phyloP scores from a whole-genome alignment of 2,797 vertebrate genomes.

The Zenarchopterus dispar region DNA sequence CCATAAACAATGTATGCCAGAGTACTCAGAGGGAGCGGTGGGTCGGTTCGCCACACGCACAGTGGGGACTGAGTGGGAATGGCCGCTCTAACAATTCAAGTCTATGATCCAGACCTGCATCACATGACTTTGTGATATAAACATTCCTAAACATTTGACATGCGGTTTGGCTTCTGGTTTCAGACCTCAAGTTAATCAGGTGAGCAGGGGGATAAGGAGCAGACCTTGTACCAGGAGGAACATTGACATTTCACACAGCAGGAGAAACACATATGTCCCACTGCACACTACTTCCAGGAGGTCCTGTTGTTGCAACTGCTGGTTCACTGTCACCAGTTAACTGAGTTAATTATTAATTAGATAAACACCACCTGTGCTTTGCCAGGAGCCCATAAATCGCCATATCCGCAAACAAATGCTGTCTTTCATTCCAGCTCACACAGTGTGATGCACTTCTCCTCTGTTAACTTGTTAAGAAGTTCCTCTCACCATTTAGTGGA shows the following conservation, averaged over 20 bases:
- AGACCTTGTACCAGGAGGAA: neutral
- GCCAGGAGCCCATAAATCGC: neutral
- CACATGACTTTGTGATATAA: slow-evolving; percentile 68
- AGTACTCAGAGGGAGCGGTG: neutral
- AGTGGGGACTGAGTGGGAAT: slow-evolving; percentile 12
- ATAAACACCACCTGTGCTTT: neutral
- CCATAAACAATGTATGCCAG: neutral
- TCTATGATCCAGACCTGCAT: slow-evolving; percentile 39
- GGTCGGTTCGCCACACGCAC: neutral
- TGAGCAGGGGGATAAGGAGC: neutral
- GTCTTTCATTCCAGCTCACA: neutral
- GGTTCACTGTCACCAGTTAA: neutral
- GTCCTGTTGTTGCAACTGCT: neutral
- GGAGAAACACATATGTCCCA: too few relatives aligned
- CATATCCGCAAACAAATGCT: too few relatives aligned
- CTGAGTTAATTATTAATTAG: slow-evolving; percentile 19
- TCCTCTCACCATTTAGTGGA: too few relatives aligned
- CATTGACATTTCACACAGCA: too few relatives aligned
- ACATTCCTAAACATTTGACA: slow-evolving; percentile 66
- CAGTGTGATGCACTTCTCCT: neutral
- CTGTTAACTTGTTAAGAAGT: neutral
- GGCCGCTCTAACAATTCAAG: slow-evolving; percentile 25
- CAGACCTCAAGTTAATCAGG: neutral
- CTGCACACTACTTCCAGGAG: too few relatives aligned
- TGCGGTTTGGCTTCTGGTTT: slow-evolving; percentile 37